Conservation (phyloP, 2,113 vertebrate species). For the Apistogramma diplotaenia region DNA sequence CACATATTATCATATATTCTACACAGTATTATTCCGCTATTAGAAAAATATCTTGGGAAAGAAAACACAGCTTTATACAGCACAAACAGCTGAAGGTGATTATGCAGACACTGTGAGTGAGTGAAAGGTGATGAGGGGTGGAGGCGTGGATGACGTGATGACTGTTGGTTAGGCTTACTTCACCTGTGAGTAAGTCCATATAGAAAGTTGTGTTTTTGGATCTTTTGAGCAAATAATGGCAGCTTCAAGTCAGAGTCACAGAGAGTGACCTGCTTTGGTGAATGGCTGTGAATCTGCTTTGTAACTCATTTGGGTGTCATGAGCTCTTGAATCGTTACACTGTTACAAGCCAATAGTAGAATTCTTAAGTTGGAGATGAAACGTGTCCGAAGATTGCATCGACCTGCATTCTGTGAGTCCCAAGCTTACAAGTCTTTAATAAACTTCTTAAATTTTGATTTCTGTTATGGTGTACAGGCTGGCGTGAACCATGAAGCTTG, state of each 20-base stretch:
- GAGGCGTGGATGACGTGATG: slow-evolving; percentile 32
- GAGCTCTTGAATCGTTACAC: neutral
- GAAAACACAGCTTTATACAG: neutral
- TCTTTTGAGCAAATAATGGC: neutral
- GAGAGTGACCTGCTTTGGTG: neutral
- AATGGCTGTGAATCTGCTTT: neutral
- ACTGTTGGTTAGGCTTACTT: neutral
- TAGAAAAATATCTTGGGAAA: neutral
- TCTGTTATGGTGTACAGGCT: neutral
- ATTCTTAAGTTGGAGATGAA: neutral
- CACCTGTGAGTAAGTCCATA: neutral
- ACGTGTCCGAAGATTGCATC: neutral
- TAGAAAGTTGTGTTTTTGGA: neutral
- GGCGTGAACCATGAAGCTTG: neutral
- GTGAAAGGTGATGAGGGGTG: slow-evolving; percentile 46
- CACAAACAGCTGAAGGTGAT: slow-evolving; percentile 12
- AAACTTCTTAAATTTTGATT: neutral
- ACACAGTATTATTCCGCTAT: neutral
- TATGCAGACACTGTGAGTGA: slow-evolving; percentile 30
- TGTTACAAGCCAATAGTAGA: neutral
- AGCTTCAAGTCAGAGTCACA: neutral
- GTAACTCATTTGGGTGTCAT: neutral
- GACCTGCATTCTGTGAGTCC: neutral
- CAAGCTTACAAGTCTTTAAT: neutral
- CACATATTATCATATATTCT: neutral